These are phyloP conservation scores for Gadus macrocephalus DNA, from an alignment of 2,113 vertebrate species.

Conservation along the genomic window DNA sequence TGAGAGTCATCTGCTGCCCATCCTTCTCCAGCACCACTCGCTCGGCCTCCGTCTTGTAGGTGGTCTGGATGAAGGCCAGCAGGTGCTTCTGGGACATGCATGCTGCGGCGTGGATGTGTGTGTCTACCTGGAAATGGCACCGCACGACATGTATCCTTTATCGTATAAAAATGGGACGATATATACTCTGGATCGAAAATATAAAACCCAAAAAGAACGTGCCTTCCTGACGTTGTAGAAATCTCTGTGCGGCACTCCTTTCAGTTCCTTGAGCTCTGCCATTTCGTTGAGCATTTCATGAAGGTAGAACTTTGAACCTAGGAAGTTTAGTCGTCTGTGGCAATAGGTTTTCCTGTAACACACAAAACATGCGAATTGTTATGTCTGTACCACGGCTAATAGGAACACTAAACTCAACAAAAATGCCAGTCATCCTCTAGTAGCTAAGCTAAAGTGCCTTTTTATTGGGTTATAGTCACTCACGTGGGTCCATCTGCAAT, in stretches of 20 bases:
- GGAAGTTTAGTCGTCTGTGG: slow-evolving; percentile 90
- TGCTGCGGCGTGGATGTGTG: slow-evolving; percentile 94
- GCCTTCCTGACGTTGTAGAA: slow-evolving; percentile 99
- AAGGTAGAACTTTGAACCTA: slow-evolving; percentile 93
- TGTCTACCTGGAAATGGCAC: slow-evolving; percentile 83
- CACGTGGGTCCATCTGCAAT: slow-evolving; percentile 95
- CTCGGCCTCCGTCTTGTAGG: slow-evolving; percentile 87
- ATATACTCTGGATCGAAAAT: background rate
- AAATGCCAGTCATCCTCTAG: too few species aligned
- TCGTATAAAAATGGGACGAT: background rate
- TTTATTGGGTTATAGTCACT: slow-evolving; percentile 44
- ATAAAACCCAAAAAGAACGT: slow-evolving; percentile 13
- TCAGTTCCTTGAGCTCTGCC: slow-evolving; percentile 92
- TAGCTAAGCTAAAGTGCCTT: too few species aligned
- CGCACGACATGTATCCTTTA: background rate
- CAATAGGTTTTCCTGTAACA: slow-evolving; percentile 90
- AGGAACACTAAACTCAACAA: background rate
- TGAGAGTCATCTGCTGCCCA: slow-evolving; percentile 85
- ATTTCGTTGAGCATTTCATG: slow-evolving; percentile 98
- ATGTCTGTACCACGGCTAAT: background rate
- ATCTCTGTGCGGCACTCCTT: slow-evolving; percentile 91
- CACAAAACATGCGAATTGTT: background rate
- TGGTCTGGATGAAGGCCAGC: slow-evolving; percentile 91
- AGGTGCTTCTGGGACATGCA: slow-evolving; percentile 99
- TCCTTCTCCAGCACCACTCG: slow-evolving; percentile 87